Evolutionary conservation across 2,113 vertebrate genomes (phyloP).

Genomic region (Otocyon megalotis): DNA sequence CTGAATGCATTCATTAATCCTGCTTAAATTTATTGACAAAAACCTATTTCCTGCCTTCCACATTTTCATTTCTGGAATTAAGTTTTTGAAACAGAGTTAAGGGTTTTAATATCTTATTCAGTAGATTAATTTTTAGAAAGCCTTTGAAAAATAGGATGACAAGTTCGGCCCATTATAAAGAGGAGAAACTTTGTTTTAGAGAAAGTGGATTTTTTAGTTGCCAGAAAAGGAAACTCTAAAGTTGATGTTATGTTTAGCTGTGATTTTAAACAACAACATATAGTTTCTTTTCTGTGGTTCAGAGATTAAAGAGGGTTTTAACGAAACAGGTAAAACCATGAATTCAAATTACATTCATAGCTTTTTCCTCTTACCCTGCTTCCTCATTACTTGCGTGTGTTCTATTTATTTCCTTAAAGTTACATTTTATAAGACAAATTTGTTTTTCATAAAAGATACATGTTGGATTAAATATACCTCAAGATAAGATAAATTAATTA

Average conservation of each 20-base stretch:
- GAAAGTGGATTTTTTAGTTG: neutral
- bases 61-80: neutral
- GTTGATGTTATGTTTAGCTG: neutral
- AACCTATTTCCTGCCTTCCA: neutral
- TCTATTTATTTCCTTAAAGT: conserved; percentile 24
- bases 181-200: neutral
- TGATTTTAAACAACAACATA: conserved; percentile 39
- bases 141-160: conserved; percentile 26
- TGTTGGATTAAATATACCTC: conserved; percentile 17
- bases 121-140: conserved; percentile 26
- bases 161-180: neutral
- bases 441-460: conserved; percentile 19
- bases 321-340: neutral
- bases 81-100: conserved; percentile 29
- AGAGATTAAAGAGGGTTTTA: neutral
- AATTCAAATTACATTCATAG: neutral
- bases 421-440: conserved; percentile 22
- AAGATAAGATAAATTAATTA: conserved; percentile 46
- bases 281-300: neutral
- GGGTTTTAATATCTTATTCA: neutral
- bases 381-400: neutral
- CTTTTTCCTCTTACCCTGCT: neutral
- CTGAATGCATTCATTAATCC: neutral
- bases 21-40: neutral
- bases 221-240: conserved; percentile 10